Base-by-base conservation (phyloP, 2,113 vertebrate species). In the Sylvilagus bachmani region DNA sequence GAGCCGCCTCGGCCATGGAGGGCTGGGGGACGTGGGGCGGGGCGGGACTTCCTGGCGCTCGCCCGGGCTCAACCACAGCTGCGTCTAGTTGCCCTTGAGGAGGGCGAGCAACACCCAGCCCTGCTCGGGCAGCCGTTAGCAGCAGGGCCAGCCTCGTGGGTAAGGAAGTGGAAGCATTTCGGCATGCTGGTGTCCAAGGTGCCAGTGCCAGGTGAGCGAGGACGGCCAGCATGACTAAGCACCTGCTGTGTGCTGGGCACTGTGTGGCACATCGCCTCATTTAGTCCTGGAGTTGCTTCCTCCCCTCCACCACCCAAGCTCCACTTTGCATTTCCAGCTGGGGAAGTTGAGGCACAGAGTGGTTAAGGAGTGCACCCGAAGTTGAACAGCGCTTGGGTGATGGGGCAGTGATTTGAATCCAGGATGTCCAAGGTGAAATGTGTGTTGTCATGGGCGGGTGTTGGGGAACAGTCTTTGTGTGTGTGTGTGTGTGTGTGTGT, bases 51-150 rank as follows among this genome's bases (percentile, higher is more conserved):
- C 21, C 0, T 1, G 24, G 27, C 0, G n/a, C 24, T 67, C 1
- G 11, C 13, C 58, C 0, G 0, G 17, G 22, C 21, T 79, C n/a
- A 1, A 0, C 7, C 38, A 2, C n/a, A 29, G 29, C 55, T 17
- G 5, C 3, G 2, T 53, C 78, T 55, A 0, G 80, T 36, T 62
- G 31, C 38, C n/a, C 36, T 10, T 3, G 25, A 55, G 77, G 38
- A 58, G 49, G 55, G 44, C 58, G 75, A 51, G 58, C 21, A 7
- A 19, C 29, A 31, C n/a, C 64, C 3, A 6, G 74, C 62, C 55
- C 70, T 89, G 31, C 27, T 16, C 1, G 2, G 73, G 4, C 14
- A 27, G 27, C 67, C 36, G 12, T 77, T 7, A 5, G 49, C 5
- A 1, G 24, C 9, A 24, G 24, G 51, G 79, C 49, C 8, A 21